Conservation (phyloP, 2,888 invertebrate genomes). For the Ennomos quercinarius region DNA sequence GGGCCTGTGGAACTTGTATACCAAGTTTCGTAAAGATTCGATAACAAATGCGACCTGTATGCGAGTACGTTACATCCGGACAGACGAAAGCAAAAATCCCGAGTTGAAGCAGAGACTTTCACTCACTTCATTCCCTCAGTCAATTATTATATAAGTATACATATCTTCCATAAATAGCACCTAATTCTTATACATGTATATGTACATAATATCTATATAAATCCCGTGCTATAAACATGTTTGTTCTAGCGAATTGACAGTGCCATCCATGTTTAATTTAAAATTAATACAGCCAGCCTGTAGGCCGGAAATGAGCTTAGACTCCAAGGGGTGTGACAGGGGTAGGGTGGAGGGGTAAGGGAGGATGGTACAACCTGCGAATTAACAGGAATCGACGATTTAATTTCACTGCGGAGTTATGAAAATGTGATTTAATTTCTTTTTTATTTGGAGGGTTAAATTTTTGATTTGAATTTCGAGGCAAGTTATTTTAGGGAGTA, state of each 20-base stretch:
- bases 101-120: too few relatives aligned
- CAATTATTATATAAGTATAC: too few relatives aligned
- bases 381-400: constrained; percentile 54
- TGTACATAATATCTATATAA: constrained; percentile 5
- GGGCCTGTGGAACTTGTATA: too few relatives aligned
- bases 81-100: too few relatives aligned
- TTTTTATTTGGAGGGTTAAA: constrained; percentile 9
- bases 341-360: constrained; percentile 38
- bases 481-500: too few relatives aligned
- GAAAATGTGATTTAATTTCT: constrained; percentile 18
- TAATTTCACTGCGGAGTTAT: constrained; percentile 29
- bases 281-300: constrained; percentile 90
- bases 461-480: constrained; percentile 1
- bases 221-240: constrained; percentile 6
- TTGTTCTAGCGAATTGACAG: constrained; percentile 55
- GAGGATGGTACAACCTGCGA: constrained; percentile 53
- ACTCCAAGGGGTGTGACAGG: constrained; percentile 64
- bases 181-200: too few relatives aligned
- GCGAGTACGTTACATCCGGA: too few relatives aligned
- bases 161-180: too few relatives aligned
- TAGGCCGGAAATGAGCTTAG: constrained; percentile 89
- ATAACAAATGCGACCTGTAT: too few relatives aligned
- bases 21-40: too few relatives aligned
- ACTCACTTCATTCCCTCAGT: too few relatives aligned
- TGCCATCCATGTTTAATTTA: constrained; percentile 86